Evolutionary conservation across 2,113 vertebrate species (phyloP).

Genomic region (Emydura subglobosa): DNA sequence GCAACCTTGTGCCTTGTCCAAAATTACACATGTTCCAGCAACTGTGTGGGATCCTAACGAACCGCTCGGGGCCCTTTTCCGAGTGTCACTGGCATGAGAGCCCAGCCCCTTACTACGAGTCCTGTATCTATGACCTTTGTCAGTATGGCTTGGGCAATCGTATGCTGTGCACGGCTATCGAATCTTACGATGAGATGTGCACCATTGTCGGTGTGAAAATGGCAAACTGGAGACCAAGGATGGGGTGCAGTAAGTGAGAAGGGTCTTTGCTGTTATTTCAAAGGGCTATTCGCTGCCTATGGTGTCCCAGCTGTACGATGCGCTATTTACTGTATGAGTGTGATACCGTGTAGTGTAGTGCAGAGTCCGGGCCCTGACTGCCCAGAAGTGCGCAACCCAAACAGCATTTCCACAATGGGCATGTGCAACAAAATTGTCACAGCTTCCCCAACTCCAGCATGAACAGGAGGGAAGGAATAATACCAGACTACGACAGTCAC

Average conservation of each 20-base stretch:
- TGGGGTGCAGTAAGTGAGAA: conserved; percentile 55
- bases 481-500: neutral
- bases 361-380: neutral
- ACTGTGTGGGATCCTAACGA: conserved; percentile 68
- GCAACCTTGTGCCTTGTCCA: neutral
- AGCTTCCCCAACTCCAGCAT: neutral
- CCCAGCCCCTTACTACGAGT: conserved; percentile 14
- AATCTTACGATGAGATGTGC: conserved; percentile 66
- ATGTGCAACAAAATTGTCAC: neutral
- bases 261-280: neutral
- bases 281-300: neutral
- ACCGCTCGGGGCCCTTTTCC: conserved; percentile 65
- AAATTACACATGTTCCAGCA: neutral
- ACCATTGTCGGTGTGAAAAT: conserved; percentile 43
- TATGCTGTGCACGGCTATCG: conserved; percentile 66
- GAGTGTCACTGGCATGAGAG: conserved; percentile 50
- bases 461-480: neutral
- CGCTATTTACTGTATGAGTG: neutral
- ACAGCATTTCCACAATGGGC: neutral
- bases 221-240: conserved; percentile 44
- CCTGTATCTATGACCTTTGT: conserved; percentile 73
- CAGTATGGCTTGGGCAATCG: conserved; percentile 55
- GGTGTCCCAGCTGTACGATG: too few species aligned
- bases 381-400: neutral
- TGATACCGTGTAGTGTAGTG: neutral